Percentiles rank a stretch among this genome's conserved stretches.
These are phyloP conservation scores for Eulithis prunata DNA, from an alignment of 2,888 invertebrate species.

Conservation along the genomic window DNA sequence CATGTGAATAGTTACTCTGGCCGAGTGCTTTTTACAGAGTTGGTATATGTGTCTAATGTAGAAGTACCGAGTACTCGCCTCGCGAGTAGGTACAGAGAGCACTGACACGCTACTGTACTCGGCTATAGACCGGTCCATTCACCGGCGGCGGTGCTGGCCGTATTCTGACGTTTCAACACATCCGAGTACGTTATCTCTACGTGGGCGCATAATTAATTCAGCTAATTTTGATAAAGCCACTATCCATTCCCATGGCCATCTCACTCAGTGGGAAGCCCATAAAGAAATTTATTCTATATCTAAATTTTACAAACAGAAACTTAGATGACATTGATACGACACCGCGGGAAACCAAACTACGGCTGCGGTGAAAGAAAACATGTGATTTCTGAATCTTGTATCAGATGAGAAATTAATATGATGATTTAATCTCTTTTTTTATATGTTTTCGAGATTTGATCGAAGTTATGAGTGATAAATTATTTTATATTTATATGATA, in stretches of 20 bases:
- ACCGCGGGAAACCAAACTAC: constrained; percentile 49
- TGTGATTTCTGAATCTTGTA: constrained; percentile 20
- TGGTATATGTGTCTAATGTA: no score
- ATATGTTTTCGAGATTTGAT: constrained; percentile 25
- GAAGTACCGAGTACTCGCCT: no score
- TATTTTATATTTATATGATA: constrained; percentile 14
- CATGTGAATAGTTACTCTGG: no score
- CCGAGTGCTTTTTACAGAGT: no score
- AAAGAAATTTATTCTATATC: constrained; percentile 46
- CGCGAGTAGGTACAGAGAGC: no score
- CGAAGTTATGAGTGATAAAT: constrained; percentile 14
- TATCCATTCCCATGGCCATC: constrained; percentile 45
- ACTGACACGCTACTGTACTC: no score
- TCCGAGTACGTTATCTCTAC: constrained; percentile 29
- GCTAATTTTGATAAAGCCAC: constrained; percentile 44
- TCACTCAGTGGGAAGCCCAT: constrained; percentile 42
- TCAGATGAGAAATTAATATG: constrained; percentile 37
- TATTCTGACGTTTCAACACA: constrained; percentile 23
- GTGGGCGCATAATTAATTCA: constrained; percentile 44
- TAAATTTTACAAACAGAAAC: constrained; percentile 53
- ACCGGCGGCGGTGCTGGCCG: neutral
- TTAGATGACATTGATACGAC: constrained; percentile 54
- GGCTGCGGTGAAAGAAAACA: constrained; percentile 20
- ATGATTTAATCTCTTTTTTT: constrained; percentile 38
- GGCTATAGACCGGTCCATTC: constrained; percentile 10